A percentile compares a stretch with the other conserved stretches of the same genome.
Evolutionary conservation across 2,888 invertebrate species (phyloP).

Genomic region (Serrognathus titanus): DNA sequence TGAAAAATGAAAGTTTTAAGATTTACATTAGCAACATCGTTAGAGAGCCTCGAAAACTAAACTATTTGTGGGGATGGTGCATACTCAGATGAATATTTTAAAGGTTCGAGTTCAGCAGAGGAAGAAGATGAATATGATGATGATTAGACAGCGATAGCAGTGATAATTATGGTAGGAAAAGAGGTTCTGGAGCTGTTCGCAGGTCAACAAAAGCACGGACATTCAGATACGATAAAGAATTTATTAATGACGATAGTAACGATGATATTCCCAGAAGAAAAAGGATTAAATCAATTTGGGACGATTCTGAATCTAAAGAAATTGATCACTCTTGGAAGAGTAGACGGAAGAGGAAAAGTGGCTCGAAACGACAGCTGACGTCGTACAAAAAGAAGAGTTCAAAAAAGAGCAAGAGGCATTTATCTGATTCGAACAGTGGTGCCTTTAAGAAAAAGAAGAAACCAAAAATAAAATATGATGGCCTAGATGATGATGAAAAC

Average conservation of each 20-base stretch:
- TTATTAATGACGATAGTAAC: slow-evolving; percentile 53
- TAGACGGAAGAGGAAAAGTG: slow-evolving; percentile 5
- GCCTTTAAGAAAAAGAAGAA: slow-evolving; percentile 41
- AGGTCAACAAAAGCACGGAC: slow-evolving; percentile 55
- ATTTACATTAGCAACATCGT: too few relatives aligned
- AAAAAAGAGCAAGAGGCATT: slow-evolving; percentile 50
- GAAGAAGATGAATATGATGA: slow-evolving; percentile 58
- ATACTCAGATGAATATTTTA: slow-evolving; percentile 87
- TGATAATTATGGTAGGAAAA: slow-evolving; percentile 50
- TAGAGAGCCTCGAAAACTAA: slow-evolving; percentile 73
- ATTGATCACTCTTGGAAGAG: slow-evolving; percentile 58
- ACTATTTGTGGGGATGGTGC: slow-evolving; percentile 72
- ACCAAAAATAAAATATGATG: slow-evolving; percentile 55
- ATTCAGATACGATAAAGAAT: slow-evolving; percentile 54
- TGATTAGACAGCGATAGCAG: slow-evolving; percentile 57
- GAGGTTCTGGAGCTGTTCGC: slow-evolving; percentile 50
- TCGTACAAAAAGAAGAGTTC: slow-evolving; percentile 46
- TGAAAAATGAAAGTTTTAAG: too few relatives aligned
- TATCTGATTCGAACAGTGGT: slow-evolving; percentile 45
- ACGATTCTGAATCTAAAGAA: slow-evolving; percentile 58
- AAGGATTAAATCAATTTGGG: slow-evolving; percentile 59
- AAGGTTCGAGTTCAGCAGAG: slow-evolving; percentile 63
- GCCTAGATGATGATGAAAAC: slow-evolving; percentile 55
- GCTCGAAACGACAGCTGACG: slow-evolving; percentile 3
- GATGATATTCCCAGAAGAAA: slow-evolving; percentile 53